Evolutionary conservation across 2,113 vertebrate genomes (phyloP).

Genomic region (Nipponia nippon): DNA sequence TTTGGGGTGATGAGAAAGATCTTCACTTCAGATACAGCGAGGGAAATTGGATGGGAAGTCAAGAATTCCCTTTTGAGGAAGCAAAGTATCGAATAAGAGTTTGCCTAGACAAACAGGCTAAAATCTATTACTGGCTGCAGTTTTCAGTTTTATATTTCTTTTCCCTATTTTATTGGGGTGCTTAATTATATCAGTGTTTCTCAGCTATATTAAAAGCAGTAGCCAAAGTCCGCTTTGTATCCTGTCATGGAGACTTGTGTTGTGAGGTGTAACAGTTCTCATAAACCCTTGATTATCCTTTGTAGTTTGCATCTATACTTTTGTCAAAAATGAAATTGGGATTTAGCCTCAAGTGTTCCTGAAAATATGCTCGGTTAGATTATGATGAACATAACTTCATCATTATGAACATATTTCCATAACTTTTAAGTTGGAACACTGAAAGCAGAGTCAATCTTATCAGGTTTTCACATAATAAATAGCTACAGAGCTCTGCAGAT

Average conservation of each 20-base stretch:
- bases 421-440: not conserved
- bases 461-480: not conserved
- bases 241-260: not conserved
- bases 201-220: not conserved
- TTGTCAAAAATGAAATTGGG: not conserved
- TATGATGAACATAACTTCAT: not conserved
- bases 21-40: not conserved
- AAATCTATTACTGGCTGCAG: not conserved
- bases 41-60: not conserved
- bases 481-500: not conserved
- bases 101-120: not conserved
- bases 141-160: not conserved
- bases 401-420: not conserved
- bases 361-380: not conserved
- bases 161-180: not conserved
- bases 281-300: not conserved
- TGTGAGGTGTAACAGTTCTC: not conserved
- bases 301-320: not conserved
- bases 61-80: not conserved
- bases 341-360: not conserved
- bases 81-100: not conserved
- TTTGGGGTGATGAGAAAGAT: not conserved
- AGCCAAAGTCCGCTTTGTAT: not conserved
- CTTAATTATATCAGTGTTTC: not conserved
- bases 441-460: not conserved